phyloP scores from a whole-genome alignment of 1,140 invertebrate genomes.

The Neodiprion lecontei region DNA sequence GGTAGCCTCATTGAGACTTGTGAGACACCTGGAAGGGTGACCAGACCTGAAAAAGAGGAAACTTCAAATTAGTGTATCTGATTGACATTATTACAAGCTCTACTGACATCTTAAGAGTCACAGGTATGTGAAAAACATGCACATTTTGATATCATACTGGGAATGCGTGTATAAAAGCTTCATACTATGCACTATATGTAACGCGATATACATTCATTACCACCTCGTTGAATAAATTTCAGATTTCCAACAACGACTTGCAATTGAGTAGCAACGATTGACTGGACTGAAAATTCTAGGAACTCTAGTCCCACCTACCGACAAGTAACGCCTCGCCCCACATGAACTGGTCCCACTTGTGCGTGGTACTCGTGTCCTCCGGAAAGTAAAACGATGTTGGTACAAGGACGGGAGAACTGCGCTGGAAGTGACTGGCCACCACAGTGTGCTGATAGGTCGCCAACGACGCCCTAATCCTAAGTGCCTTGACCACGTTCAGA shows the following conservation, averaged over 20 bases:
- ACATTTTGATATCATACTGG: too few species aligned
- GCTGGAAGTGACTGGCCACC: constrained; percentile 18
- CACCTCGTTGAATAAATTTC: too few species aligned
- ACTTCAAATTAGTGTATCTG: too few species aligned
- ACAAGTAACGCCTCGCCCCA: constrained; percentile 35
- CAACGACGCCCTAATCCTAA: constrained; percentile 30
- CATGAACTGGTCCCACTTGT: constrained; percentile 31
- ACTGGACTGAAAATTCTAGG: not conserved
- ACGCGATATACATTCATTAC: too few species aligned
- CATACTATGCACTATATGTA: too few species aligned
- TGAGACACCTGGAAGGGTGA: constrained; percentile 28
- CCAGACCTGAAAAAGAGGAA: constrained; percentile 27
- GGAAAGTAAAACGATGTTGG: constrained; percentile 30
- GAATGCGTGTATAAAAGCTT: too few species aligned
- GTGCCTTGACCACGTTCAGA: constrained; percentile 21
- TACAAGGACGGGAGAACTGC: constrained; percentile 27
- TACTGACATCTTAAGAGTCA: too few species aligned
- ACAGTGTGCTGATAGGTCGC: constrained; percentile 30
- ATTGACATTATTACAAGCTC: too few species aligned
- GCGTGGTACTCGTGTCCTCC: not conserved
- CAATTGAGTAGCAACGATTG: too few species aligned
- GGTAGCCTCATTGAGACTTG: constrained; percentile 37
- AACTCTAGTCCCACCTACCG: constrained; percentile 20
- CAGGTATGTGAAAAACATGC: too few species aligned
- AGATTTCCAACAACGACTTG: too few species aligned